Evolutionary conservation across 2,888 invertebrate species (phyloP), one percentile per base, ranked within the genome.

Genomic region (Nomada lathburiana): DNA sequence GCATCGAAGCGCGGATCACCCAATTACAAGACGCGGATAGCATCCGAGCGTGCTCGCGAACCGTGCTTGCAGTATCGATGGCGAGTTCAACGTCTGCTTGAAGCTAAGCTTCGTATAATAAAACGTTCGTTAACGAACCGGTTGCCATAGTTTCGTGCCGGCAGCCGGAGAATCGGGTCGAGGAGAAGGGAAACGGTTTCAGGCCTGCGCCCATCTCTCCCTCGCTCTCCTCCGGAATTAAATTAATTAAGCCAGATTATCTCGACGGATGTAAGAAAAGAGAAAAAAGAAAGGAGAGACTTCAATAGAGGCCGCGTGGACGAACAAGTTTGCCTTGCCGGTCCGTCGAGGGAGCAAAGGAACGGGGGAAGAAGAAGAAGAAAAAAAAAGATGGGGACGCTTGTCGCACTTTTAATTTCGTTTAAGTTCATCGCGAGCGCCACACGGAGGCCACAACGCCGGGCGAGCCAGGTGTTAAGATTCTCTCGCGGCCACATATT

Each of bases 161-260:
- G 62, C 29, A 20, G 59, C 16, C 7, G 20, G 62, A 44, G 63
- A 72, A 76, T 50, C 72, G 20, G 57, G 63, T 50, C 50, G 78
- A 52, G 47, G n/a, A 47, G 20, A n/a, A 55, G 18, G 53, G 57
- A 18, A 13, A 50, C 2, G n/a, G 53, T 47, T 36, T 26, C 10
- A 7, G 20, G 18, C n/a, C 9, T 62, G 55, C 18, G 42, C 20
- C 62, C 73, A 50, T 75, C 36, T 36, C 29, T 29, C 29, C 7
- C 36, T 7, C 36, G 1, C 36, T 36, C 74, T 70, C 9, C 62
- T 57, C 20, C 59, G 75, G 74, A 87, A 88, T 90, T 86, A 89
- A 90, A 91, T 90, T 90, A 90, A 91, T 90, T 89, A 90, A 90
- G 87, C 83, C 80, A 85, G 89, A 88, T 89, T 89, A 91, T 89